phyloP scores from a whole-genome alignment of 2,113 vertebrate genomes.

The Procavia capensis region DNA sequence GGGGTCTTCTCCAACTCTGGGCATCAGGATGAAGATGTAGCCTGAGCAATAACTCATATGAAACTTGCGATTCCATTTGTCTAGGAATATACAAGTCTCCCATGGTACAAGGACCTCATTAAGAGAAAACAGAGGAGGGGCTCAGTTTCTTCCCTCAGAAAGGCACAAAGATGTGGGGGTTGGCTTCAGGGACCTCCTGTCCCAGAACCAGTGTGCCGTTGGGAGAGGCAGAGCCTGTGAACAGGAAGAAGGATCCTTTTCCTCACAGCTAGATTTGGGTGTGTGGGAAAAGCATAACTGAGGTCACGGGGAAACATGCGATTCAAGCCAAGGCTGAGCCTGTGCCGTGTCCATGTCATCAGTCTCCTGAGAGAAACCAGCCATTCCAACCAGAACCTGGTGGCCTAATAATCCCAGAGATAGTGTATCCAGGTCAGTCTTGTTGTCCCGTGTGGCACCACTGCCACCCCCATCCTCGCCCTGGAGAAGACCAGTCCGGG shows the following conservation, averaged over 20 bases:
- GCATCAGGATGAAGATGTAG: not conserved
- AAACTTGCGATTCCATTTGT: conserved; percentile 75
- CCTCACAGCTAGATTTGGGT: not conserved
- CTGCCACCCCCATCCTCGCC: not conserved
- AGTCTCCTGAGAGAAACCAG: not conserved
- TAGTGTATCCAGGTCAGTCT: not conserved
- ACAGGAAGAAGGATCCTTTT: not conserved
- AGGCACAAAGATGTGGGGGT: conserved; percentile 66
- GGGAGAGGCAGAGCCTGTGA: not conserved
- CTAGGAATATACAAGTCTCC: conserved; percentile 84
- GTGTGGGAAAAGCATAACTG: not conserved
- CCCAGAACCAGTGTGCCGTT: not conserved
- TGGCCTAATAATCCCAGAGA: not conserved
- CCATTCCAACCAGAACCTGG: not conserved
- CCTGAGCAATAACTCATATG: not conserved
- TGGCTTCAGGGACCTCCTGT: not conserved
- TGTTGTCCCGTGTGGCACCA: not conserved
- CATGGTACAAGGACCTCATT: conserved; percentile 75
- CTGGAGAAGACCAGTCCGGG: conserved; percentile 15
- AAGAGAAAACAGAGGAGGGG: conserved; percentile 63
- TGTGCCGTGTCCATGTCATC: not conserved
- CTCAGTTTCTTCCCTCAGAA: conserved; percentile 29
- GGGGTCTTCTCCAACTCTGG: not conserved
- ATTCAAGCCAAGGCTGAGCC: not conserved
- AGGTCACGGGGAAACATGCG: not conserved